Conservation (phyloP, 1,140 invertebrate species). For the Cepaea nemoralis region DNA sequence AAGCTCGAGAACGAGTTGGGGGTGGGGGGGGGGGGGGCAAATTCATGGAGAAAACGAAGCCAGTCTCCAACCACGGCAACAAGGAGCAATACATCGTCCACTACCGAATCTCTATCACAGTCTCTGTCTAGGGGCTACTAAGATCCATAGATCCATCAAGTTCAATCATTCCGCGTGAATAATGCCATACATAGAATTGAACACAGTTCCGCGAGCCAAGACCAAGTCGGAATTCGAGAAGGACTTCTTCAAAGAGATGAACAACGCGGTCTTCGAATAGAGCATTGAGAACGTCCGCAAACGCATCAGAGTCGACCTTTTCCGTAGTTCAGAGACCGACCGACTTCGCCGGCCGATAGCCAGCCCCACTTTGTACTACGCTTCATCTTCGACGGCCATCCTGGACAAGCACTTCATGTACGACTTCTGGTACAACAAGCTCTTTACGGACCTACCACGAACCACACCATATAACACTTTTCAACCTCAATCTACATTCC, state of each 20-base stretch:
- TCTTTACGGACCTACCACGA: too few relatives aligned
- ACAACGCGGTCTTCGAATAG: conserved; percentile 72
- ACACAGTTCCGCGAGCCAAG: conserved; percentile 32
- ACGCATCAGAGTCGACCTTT: conserved; percentile 58
- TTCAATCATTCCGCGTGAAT: conserved; percentile 42
- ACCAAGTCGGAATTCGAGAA: conserved; percentile 70
- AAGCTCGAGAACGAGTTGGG: conserved; percentile 21
- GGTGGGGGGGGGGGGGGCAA: background rate
- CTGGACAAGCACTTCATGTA: too few relatives aligned
- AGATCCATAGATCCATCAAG: conserved; percentile 39
- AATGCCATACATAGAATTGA: conserved; percentile 18
- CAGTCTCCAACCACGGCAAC: conserved; percentile 44
- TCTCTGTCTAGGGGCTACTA: conserved; percentile 33
- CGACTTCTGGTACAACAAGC: too few relatives aligned
- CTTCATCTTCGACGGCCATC: too few relatives aligned
- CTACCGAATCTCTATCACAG: conserved; percentile 46
- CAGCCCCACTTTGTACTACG: too few relatives aligned
- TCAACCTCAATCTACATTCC: too few relatives aligned
- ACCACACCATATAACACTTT: too few relatives aligned
- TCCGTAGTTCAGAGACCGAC: conserved; percentile 36
- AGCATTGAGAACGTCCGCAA: conserved; percentile 71
- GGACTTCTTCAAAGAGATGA: conserved; percentile 72
- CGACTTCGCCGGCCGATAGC: background rate
- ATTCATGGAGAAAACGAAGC: conserved; percentile 38
- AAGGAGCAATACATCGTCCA: conserved; percentile 51